phyloP scores from a whole-genome alignment of 2,888 invertebrate genomes.

The Dysmachus trigonus region DNA sequence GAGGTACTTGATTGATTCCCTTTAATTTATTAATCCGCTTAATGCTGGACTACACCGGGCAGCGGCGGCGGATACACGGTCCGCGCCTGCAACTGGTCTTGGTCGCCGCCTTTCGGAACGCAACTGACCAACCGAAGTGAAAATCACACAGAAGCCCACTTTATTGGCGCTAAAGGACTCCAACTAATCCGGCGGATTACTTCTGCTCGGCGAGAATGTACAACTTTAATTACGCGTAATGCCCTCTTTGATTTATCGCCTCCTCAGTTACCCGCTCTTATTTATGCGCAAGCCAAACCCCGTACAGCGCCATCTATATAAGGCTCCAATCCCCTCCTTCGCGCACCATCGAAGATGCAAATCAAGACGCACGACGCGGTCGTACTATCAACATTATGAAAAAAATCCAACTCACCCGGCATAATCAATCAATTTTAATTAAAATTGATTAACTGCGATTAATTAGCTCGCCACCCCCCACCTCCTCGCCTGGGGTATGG shows the following conservation, averaged over 20 bases:
- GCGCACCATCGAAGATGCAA: background rate
- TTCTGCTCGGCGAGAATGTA: background rate
- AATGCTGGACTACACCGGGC: background rate
- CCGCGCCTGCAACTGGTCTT: conserved; percentile 31
- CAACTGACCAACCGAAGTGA: conserved; percentile 34
- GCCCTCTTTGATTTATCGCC: conserved; percentile 14
- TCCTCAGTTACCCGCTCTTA: background rate
- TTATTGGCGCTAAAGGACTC: conserved; percentile 13
- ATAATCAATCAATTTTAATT: conserved; percentile 47
- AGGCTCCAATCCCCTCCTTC: background rate
- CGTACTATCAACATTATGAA: background rate
- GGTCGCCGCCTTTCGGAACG: background rate
- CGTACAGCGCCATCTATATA: background rate
- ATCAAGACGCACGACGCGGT: background rate
- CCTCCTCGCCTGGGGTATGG: background rate
- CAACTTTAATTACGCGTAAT: conserved; percentile 34
- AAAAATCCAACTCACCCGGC: background rate
- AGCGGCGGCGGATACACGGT: background rate
- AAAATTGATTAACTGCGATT: conserved; percentile 48
- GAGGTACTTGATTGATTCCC: conserved; percentile 38
- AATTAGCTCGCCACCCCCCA: conserved; percentile 44
- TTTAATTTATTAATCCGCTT: conserved; percentile 43
- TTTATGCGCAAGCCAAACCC: background rate
- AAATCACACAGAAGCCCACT: conserved; percentile 36
- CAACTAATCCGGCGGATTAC: conserved; percentile 21